Base-by-base conservation (phyloP, 2,888 invertebrate genomes). In the Athalia circularis region DNA sequence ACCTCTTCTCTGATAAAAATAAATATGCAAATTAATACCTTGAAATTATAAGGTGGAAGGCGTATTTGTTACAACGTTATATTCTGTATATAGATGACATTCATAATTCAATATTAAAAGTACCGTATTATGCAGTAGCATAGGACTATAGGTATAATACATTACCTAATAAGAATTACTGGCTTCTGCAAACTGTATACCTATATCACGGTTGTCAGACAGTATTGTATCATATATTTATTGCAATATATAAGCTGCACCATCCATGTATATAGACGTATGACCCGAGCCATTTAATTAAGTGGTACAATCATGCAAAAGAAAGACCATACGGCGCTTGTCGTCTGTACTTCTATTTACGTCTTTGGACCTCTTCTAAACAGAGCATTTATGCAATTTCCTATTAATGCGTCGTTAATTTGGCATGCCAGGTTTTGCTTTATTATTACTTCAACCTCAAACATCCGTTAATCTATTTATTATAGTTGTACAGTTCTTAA, bases 21-120 rank as follows among this genome's bases (percentile, higher is more conserved):
- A 72, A 72, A 72, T 75, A 64, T 75, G 64, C 62, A 75, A 64
- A 75, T 75, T 75, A 75, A 75, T 62, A 75, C 75, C 64, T 75
- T 61, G 64, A 75, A 64, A 75, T 75, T 52, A 59, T 62, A 43
- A 59, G 47, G 57, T 59, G 9, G 47, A 72, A 72, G 72, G 59
- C 13, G 70, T 72, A 43, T 48, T 62, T 13, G 13, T 5, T 13
- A 8, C 15, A 62, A 5, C 8, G 13, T 13, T 62, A 62, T 29
- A 59, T 47, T 59, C 43, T 47, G 29, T 48, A 64, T 75, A 62
- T 43, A 54, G 9, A 64, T 50, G 50, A 75, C 75, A 43, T 64
- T 75, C 62, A 75, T 75, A 75, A 75, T 75, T 75, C 64, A 75
- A 75, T 75, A 75, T 75, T 50, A 50, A 75, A 54, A 64, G 62